Percentiles rank a stretch among this genome's conserved stretches.
Conservation (phyloP, 2,888 invertebrate species). For the Ectemnius cavifrons region DNA sequence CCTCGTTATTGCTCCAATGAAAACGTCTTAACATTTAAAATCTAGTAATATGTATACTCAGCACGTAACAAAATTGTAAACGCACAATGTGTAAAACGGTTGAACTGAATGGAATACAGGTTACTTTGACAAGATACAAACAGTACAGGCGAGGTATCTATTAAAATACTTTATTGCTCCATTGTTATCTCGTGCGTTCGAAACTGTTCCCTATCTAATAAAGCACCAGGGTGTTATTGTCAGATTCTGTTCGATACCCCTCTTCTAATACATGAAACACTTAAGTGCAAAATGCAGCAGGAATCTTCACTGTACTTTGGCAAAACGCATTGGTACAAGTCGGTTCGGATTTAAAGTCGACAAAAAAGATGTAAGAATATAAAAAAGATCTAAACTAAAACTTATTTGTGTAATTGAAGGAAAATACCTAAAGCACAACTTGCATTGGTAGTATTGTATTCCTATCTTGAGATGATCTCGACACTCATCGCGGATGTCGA, state of each 20-base stretch:
- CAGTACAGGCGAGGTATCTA: not conserved
- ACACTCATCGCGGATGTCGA: conserved; percentile 18
- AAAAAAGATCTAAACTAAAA: not conserved
- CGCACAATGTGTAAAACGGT: not conserved
- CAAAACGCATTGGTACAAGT: not conserved
- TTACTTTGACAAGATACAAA: conserved; percentile 5
- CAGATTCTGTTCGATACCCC: not conserved
- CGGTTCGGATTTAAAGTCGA: too few species aligned
- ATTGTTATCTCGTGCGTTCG: not conserved
- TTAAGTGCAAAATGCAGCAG: not conserved
- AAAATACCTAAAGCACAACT: not conserved
- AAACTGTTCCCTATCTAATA: not conserved
- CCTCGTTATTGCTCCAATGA: too few species aligned
- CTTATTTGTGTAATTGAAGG: not conserved
- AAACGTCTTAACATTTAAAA: conserved; percentile 1
- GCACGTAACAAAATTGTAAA: conserved; percentile 12
- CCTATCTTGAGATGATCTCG: conserved; percentile 19
- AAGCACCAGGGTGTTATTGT: conserved; percentile 9
- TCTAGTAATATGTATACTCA: conserved; percentile 7
- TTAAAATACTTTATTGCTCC: conserved; percentile 1
- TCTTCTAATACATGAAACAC: not conserved
- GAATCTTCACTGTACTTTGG: not conserved
- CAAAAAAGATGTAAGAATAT: not conserved
- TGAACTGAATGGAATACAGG: conserved; percentile 2
- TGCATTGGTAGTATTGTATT: conserved; percentile 17